Conservation (phyloP, 1,140 invertebrate species). For the Melipona quadrifasciata region DNA sequence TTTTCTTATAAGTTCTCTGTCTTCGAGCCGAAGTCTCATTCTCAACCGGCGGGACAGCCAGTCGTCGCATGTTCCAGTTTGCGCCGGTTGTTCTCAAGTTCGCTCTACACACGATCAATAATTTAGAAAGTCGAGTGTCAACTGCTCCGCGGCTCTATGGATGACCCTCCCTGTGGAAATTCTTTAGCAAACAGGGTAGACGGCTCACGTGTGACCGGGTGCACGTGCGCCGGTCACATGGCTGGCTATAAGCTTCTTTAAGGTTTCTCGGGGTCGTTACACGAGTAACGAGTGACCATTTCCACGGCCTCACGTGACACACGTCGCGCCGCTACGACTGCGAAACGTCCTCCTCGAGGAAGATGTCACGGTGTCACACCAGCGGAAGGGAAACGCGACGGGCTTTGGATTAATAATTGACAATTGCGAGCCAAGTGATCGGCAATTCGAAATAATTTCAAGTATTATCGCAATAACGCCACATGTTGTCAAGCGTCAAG, state of each 20-base stretch:
- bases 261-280: slow-evolving; percentile 57
- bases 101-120: slow-evolving; percentile 71
- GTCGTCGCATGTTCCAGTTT: slow-evolving; percentile 57
- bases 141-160: neutral
- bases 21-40: slow-evolving; percentile 8
- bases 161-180: neutral
- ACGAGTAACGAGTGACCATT: slow-evolving; percentile 61
- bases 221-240: slow-evolving; percentile 57
- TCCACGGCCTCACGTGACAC: slow-evolving; percentile 40
- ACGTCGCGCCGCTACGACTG: neutral
- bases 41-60: slow-evolving; percentile 20
- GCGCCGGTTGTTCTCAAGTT: slow-evolving; percentile 64
- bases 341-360: neutral
- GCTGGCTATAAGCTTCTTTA: slow-evolving; percentile 46
- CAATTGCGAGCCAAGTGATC: no score
- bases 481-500: no score
- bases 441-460: no score
- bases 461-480: no score
- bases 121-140: slow-evolving; percentile 62
- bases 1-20: slow-evolving; percentile 23
- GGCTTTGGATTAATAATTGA: neutral
- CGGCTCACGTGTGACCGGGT: slow-evolving; percentile 48
- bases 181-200: slow-evolving; percentile 18
- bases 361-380: neutral
- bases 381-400: neutral